Conservation (phyloP, 1,140 invertebrate species). For the Drosophila lacteicornis region DNA sequence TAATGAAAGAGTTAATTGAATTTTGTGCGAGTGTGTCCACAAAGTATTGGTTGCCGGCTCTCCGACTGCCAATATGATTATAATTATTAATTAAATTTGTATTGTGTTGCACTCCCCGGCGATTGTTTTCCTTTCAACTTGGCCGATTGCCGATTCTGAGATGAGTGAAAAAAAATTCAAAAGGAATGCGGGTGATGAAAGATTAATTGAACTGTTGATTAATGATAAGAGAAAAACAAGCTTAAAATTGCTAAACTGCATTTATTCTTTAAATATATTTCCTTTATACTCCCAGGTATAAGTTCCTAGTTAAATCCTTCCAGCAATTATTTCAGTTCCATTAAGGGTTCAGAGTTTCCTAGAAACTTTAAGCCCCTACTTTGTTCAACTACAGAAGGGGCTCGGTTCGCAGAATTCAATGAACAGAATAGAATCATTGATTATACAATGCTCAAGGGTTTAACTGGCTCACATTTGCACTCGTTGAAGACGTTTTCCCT, state of each 20-base stretch:
- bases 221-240: background rate
- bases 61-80: slow-evolving; percentile 38
- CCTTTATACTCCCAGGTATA: too few relatives aligned
- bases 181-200: slow-evolving; percentile 11
- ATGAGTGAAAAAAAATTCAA: slow-evolving; percentile 24
- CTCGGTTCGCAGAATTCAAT: slow-evolving; percentile 16
- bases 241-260: background rate
- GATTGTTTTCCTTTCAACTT: slow-evolving; percentile 13
- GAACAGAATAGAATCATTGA: slow-evolving; percentile 24
- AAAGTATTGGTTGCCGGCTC: slow-evolving; percentile 28
- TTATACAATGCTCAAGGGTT: slow-evolving; percentile 30
- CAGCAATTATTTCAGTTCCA: background rate
- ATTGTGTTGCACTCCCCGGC: slow-evolving; percentile 17
- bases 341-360: slow-evolving; percentile 4
- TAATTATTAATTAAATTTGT: slow-evolving; percentile 50
- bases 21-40: slow-evolving; percentile 36
- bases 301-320: background rate
- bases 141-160: background rate
- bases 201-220: slow-evolving; percentile 14
- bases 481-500: slow-evolving; percentile 23
- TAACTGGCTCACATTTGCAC: slow-evolving; percentile 14
- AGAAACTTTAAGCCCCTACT: slow-evolving; percentile 13
- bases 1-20: slow-evolving; percentile 61
- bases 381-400: background rate
- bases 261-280: background rate